These are phyloP conservation scores for Acronicta aceris DNA, from an alignment of 2,888 invertebrate genomes.

Conservation along the genomic window DNA sequence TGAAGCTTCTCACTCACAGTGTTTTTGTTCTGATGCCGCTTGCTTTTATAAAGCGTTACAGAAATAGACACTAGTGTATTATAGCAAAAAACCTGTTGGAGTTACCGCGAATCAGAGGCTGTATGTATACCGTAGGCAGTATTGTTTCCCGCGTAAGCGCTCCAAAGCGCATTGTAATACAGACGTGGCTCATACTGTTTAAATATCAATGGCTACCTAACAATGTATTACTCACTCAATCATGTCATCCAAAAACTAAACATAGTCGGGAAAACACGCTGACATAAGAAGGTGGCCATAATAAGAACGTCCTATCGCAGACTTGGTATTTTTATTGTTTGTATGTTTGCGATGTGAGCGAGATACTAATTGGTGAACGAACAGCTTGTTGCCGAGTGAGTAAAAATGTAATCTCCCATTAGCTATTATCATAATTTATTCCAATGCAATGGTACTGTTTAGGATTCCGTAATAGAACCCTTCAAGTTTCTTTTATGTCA, in stretches of 20 bases:
- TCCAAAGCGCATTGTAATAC: conserved; percentile 21
- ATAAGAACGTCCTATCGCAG: conserved; percentile 50
- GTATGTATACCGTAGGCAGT: conserved; percentile 76
- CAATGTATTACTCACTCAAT: conserved; percentile 68
- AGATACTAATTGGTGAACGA: conserved; percentile 41
- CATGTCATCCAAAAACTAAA: conserved; percentile 48
- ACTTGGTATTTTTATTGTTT: conserved; percentile 45
- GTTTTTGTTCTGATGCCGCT: conserved; percentile 72
- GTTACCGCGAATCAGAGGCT: conserved; percentile 81
- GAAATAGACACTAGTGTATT: conserved; percentile 80
- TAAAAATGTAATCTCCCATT: not conserved
- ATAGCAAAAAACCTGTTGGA: conserved; percentile 83
- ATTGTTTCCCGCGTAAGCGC: conserved; percentile 73
- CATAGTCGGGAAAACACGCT: conserved; percentile 51
- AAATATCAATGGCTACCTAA: conserved; percentile 38
- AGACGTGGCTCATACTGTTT: conserved; percentile 8
- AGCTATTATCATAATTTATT: too few species aligned
- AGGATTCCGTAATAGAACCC: too few species aligned
- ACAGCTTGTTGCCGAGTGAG: conserved; percentile 8
- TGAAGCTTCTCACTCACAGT: conserved; percentile 82
- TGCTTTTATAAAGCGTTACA: conserved; percentile 86
- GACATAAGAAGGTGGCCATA: conserved; percentile 42
- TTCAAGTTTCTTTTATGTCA: too few species aligned
- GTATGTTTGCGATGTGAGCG: conserved; percentile 25
- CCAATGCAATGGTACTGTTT: too few species aligned